Evolutionary conservation across 2,797 vertebrate species (phyloP), one percentile per base, ranked within the genome.

Genomic region (Mycteria americana): DNA sequence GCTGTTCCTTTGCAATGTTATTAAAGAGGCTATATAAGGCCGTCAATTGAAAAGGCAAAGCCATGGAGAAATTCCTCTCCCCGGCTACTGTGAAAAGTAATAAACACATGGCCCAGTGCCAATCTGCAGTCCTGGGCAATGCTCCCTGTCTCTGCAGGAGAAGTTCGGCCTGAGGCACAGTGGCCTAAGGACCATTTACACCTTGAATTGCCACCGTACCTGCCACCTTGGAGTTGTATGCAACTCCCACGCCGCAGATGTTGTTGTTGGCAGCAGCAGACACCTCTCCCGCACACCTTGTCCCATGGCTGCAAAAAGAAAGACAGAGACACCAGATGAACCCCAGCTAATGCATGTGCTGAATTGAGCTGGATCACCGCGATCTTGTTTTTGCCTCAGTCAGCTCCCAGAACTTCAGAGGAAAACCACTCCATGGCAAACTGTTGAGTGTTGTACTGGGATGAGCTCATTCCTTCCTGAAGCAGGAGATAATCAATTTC

Each of bases 211-310:
- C 10, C 72, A 85, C 95, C 96, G 6, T 98, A 99, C 99, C 99
- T 98, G 99, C 99, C 85, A 99, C 99, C 96, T 99, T 99, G 86
- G 99, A 99, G 97, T 99, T 99, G 97, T 99, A 99, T 0, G 99
- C 99, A 46, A 99, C 99, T 84, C 99, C 99, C 74, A 99, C 99
- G 1, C 99, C 99, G 33, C 99, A 99, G 97, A 99, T 99, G 96
- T 99, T 99, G 98, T 99, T 99, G 98, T 99, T 99, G 96, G 99
- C 99, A 51, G 99, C 99, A 2, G 99, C 99, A 76, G 99, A 99
- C 68, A 99, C 99, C 97, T 99, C 99, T 81, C 99, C 99, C 2
- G 99, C 99, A 97, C 99, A 99, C 64, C 99, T 98, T 8, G 99
- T 99, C 82, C 99, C 99, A 2, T 99, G 99, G 98, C 99, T 99